phyloP scores from a whole-genome alignment of 2,797 vertebrate genomes.

The Anas bernieri region DNA sequence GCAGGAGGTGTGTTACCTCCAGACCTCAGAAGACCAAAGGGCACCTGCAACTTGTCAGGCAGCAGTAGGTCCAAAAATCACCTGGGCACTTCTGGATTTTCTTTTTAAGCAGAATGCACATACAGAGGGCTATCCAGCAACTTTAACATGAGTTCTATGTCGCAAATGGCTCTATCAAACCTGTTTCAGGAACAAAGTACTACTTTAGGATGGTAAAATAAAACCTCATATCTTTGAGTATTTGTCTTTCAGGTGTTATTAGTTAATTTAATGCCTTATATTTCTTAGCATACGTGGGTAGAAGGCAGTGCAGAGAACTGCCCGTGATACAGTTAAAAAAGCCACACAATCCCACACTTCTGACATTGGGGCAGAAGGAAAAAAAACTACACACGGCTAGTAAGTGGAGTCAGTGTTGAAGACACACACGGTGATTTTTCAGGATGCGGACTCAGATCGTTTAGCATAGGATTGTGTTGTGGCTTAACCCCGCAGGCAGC shows the following conservation, averaged over 20 bases:
- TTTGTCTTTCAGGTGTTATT: background rate
- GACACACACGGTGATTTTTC: background rate
- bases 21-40: background rate
- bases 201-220: background rate
- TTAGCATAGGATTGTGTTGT: background rate
- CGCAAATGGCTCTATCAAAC: background rate
- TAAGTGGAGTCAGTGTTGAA: background rate
- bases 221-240: background rate
- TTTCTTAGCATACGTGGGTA: background rate
- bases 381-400: background rate
- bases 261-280: background rate
- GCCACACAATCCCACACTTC: background rate
- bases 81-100: fast-evolving
- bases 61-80: background rate
- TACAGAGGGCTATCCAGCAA: background rate
- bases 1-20: background rate
- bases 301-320: background rate
- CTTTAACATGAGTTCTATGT: background rate
- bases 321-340: background rate
- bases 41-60: background rate
- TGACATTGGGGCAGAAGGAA: background rate
- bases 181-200: background rate
- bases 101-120: background rate
- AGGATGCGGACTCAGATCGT: background rate
- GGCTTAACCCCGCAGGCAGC: too few relatives aligned